Conservation (phyloP, 2,797 vertebrate genomes). For the Luscinia megarhynchos region DNA sequence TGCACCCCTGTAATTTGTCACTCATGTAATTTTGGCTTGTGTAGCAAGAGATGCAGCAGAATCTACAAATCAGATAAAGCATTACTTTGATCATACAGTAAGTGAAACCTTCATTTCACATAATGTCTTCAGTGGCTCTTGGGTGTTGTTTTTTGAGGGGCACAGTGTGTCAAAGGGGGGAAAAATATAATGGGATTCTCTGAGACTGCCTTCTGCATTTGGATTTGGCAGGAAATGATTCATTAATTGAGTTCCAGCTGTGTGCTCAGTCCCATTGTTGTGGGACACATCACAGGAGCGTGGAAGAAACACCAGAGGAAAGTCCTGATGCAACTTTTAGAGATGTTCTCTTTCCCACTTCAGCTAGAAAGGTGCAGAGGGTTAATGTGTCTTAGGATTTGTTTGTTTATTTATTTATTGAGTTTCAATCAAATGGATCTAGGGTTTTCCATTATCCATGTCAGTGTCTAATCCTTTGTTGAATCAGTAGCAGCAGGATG, state of each 20-base stretch:
- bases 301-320: background rate
- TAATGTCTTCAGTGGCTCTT: background rate
- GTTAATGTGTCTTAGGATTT: background rate
- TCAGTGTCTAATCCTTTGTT: background rate
- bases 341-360: background rate
- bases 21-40: background rate
- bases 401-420: background rate
- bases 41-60: background rate
- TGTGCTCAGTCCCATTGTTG: background rate
- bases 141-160: background rate
- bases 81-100: background rate
- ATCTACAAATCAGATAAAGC: background rate
- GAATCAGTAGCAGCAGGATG: background rate
- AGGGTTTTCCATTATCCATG: background rate
- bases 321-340: background rate
- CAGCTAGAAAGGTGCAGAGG: background rate
- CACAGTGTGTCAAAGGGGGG: background rate
- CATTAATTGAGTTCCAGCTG: background rate
- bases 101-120: background rate
- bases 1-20: background rate
- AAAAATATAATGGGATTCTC: background rate
- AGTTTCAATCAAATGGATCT: background rate
- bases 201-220: background rate
- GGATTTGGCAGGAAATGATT: background rate
- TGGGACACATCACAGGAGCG: fast-evolving